These are phyloP conservation scores for Vanessa tameamea DNA, from an alignment of 1,140 invertebrate genomes.

Conservation along the genomic window DNA sequence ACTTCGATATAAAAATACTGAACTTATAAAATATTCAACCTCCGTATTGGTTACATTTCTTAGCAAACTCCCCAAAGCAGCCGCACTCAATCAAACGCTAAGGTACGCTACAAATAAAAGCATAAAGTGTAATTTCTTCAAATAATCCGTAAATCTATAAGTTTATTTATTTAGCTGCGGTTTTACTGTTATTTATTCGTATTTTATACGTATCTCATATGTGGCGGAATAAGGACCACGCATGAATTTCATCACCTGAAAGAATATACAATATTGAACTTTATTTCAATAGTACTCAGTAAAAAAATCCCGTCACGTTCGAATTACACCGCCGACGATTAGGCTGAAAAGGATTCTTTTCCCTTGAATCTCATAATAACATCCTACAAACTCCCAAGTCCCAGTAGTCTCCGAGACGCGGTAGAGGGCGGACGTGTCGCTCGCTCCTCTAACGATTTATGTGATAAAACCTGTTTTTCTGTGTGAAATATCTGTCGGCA, in stretches of 20 bases:
- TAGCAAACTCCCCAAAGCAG: background rate
- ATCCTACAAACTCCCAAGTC: constrained; percentile 40
- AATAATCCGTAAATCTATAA: constrained; percentile 13
- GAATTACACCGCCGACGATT: constrained; percentile 26
- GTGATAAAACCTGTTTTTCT: constrained; percentile 24
- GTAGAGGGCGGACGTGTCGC: constrained; percentile 31
- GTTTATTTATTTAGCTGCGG: constrained; percentile 7
- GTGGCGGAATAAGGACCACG: background rate
- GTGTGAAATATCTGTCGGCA: constrained; percentile 20
- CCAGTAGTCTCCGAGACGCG: constrained; percentile 33
- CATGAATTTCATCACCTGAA: background rate
- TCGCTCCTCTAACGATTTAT: background rate
- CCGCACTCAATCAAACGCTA: background rate
- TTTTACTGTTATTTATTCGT: constrained; percentile 9
- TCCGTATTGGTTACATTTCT: background rate
- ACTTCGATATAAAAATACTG: too few relatives aligned
- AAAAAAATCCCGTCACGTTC: constrained; percentile 21
- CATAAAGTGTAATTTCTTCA: background rate
- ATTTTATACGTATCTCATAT: constrained; percentile 7
- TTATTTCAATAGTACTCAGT: constrained; percentile 13
- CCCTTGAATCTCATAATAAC: constrained; percentile 35
- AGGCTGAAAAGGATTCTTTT: constrained; percentile 39
- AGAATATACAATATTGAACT: constrained; percentile 11
- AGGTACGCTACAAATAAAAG: background rate
- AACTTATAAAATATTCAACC: background rate